A percentile compares a stretch with the other conserved stretches of the same genome.
These are phyloP conservation scores for Phalera bucephala DNA, from an alignment of 2,888 invertebrate genomes.

Conservation along the genomic window DNA sequence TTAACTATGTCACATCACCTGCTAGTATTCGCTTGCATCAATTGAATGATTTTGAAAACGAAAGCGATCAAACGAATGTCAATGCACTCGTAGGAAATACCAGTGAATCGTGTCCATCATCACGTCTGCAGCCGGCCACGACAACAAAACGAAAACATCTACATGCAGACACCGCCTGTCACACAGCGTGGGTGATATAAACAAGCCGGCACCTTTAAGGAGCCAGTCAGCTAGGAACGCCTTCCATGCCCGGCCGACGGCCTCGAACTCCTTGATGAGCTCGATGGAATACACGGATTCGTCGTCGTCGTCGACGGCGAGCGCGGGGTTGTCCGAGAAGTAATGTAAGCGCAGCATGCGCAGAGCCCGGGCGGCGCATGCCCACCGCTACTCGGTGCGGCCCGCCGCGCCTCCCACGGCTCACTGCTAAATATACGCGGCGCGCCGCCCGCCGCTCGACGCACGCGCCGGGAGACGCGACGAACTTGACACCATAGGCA, in stretches of 20 bases:
- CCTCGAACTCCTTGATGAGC: constrained; percentile 94
- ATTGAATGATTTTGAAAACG: not conserved
- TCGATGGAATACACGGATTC: constrained; percentile 89
- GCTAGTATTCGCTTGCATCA: not conserved
- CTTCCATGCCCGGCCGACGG: constrained; percentile 89
- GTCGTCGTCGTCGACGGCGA: constrained; percentile 84
- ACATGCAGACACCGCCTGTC: constrained; percentile 24
- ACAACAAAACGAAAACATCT: constrained; percentile 47
- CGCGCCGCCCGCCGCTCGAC: constrained; percentile 40
- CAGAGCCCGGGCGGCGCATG: constrained; percentile 76
- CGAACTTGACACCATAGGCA: constrained; percentile 52
- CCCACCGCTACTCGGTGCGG: constrained; percentile 72
- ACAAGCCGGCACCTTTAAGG: constrained; percentile 72
- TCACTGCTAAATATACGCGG: constrained; percentile 76
- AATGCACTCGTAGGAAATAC: constrained; percentile 15
- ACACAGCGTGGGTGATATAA: constrained; percentile 53
- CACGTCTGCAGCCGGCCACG: constrained; percentile 17
- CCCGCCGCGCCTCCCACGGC: constrained; percentile 78
- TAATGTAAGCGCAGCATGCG: constrained; percentile 92
- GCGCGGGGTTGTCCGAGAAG: constrained; percentile 90
- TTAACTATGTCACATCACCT: not conserved
- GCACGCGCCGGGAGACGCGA: constrained; percentile 39
- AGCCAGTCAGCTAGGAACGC: constrained; percentile 89
- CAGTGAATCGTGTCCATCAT: constrained; percentile 8
- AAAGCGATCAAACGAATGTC: constrained; percentile 1